Conservation (phyloP, 2,113 vertebrate species). For the Cygnus atratus region DNA sequence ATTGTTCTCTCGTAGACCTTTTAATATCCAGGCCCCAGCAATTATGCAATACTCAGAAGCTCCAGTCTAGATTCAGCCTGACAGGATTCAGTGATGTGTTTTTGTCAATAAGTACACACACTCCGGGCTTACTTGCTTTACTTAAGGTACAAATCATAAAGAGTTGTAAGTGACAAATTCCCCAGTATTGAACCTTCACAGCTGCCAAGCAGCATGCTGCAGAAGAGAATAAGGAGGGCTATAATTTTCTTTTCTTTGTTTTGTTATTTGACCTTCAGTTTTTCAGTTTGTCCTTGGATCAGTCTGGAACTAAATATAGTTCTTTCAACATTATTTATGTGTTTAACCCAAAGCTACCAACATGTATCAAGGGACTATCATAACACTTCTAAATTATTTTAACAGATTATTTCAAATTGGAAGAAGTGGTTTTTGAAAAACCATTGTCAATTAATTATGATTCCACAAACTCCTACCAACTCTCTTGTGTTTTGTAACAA, state of each 20-base stretch:
- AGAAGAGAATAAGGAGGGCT: conserved; percentile 59
- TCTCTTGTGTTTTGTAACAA: conserved; percentile 55
- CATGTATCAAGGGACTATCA: conserved; percentile 34
- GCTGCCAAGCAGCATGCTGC: conserved; percentile 57
- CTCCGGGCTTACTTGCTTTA: conserved; percentile 48
- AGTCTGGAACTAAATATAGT: conserved; percentile 52
- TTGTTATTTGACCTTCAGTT: conserved; percentile 71
- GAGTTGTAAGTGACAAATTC: conserved; percentile 59
- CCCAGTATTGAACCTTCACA: conserved; percentile 46
- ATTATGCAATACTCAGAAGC: background rate
- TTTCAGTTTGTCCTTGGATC: conserved; percentile 63
- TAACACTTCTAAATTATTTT: conserved; percentile 52
- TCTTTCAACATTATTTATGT: conserved; percentile 63
- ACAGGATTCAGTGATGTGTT: background rate
- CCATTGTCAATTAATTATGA: conserved; percentile 59
- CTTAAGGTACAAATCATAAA: conserved; percentile 59
- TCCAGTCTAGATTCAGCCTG: background rate
- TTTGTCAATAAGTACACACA: background rate
- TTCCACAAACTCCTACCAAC: conserved; percentile 37
- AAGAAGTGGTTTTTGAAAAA: conserved; percentile 43
- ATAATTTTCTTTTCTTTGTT: conserved; percentile 65
- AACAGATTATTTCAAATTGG: conserved; percentile 55
- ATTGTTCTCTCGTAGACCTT: background rate
- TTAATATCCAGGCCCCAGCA: background rate
- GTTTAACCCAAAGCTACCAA: conserved; percentile 60